A percentile compares a stretch with the other conserved stretches of the same genome.
These are phyloP conservation scores for Notamacropus eugenii DNA, from an alignment of 2,797 vertebrate genomes.

Conservation along the genomic window DNA sequence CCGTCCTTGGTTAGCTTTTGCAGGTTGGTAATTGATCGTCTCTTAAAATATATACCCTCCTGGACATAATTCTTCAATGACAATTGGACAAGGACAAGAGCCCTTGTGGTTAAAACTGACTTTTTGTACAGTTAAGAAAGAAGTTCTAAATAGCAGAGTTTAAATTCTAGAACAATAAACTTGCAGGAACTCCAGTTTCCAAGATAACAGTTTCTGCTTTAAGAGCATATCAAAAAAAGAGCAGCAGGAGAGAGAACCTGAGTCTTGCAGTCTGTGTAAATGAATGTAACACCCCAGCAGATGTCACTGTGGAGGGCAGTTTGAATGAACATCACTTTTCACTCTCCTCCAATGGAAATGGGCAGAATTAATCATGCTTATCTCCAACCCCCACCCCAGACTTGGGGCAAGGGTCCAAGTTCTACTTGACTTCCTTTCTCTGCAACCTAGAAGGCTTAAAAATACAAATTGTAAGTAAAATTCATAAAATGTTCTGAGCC, in stretches of 20 bases:
- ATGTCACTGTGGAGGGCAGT: background rate
- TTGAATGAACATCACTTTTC: background rate
- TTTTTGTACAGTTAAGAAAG: background rate
- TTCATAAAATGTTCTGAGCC: background rate
- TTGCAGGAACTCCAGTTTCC: background rate
- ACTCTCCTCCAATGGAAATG: background rate
- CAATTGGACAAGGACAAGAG: background rate
- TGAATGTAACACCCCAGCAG: background rate
- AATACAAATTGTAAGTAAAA: background rate
- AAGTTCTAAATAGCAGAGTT: background rate
- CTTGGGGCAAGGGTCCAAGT: background rate
- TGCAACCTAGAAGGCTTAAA: background rate
- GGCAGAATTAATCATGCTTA: background rate
- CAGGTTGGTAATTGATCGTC: background rate
- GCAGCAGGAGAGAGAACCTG: background rate
- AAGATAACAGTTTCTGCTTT: background rate
- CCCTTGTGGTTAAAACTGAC: background rate
- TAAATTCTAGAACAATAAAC: background rate
- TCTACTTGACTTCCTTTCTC: background rate
- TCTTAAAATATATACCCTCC: background rate
- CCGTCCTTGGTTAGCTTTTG: background rate
- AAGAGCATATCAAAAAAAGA: background rate
- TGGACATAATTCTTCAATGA: background rate
- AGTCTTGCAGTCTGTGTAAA: background rate
- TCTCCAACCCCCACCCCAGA: background rate